These are phyloP conservation scores for Ephestia elutella DNA, from an alignment of 1,140 invertebrate species.

Conservation along the genomic window DNA sequence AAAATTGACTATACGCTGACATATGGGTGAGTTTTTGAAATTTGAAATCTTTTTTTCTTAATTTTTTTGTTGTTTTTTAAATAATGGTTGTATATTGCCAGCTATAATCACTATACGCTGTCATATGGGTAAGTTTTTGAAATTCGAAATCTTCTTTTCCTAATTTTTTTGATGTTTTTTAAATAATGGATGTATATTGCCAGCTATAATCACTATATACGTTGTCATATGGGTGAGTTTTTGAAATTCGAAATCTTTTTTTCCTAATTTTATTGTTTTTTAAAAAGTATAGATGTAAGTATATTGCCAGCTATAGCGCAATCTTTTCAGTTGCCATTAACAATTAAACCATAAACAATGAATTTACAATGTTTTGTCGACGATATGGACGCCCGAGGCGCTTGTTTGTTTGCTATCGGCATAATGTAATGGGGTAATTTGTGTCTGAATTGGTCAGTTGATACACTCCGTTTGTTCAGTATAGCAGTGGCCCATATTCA, in stretches of 20 bases:
- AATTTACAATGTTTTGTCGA: conserved; percentile 14
- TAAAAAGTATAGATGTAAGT: neutral
- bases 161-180: neutral
- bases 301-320: neutral
- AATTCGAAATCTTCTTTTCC: conserved; percentile 13
- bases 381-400: conserved; percentile 25
- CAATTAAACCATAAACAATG: neutral
- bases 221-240: conserved; percentile 35
- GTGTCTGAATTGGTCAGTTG: conserved; percentile 2
- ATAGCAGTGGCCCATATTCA: neutral
- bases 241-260: neutral
- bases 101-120: neutral
- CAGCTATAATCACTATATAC: neutral
- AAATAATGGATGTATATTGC: too few species aligned
- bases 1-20: conserved; percentile 4
- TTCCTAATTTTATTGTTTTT: too few species aligned
- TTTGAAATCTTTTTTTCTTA: conserved; percentile 14
- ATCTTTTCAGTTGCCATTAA: neutral
- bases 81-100: too few species aligned
- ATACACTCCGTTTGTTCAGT: conserved; percentile 2
- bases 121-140: conserved; percentile 36
- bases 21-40: conserved; percentile 36
- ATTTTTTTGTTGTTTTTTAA: neutral
- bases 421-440: conserved; percentile 35
- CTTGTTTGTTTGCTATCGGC: conserved; percentile 25